phyloP scores from a whole-genome alignment of 2,888 invertebrate species.

The Polymixis flavicincta region DNA sequence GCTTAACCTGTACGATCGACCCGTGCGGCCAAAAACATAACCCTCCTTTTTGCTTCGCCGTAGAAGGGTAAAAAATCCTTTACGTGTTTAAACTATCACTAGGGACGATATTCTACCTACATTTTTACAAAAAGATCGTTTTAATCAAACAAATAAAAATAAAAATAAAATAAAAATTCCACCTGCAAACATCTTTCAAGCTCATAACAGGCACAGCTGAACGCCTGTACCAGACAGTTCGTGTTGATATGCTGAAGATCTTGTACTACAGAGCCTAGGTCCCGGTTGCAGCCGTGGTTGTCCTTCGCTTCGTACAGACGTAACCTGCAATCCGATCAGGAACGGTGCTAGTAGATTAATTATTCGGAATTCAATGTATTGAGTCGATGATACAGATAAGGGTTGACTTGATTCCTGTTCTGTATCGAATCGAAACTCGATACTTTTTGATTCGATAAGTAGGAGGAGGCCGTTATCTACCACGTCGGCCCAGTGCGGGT shows the following conservation, averaged over 20 bases:
- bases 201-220: conserved; percentile 77
- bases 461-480: no score
- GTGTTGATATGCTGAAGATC: conserved; percentile 85
- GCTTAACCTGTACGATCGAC: no score
- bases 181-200: conserved; percentile 86
- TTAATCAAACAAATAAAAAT: background rate
- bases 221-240: conserved; percentile 83
- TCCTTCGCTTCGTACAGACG: conserved; percentile 80
- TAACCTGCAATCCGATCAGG: conserved; percentile 77
- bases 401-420: background rate
- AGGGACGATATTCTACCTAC: background rate
- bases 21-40: no score
- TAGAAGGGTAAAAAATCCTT: no score
- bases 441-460: background rate
- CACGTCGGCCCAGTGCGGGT: no score
- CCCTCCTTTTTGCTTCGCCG: no score
- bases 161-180: conserved; percentile 17
- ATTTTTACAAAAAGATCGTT: background rate
- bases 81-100: no score
- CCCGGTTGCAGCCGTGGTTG: conserved; percentile 72
- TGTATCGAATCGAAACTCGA: background rate
- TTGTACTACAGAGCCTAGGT: conserved; percentile 78
- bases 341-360: background rate
- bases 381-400: background rate
- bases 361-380: conserved; percentile 1